Percentiles rank a stretch among this genome's conserved stretches.
These are phyloP conservation scores for Adelosebastes latens DNA, from an alignment of 2,797 vertebrate genomes.

Conservation along the genomic window DNA sequence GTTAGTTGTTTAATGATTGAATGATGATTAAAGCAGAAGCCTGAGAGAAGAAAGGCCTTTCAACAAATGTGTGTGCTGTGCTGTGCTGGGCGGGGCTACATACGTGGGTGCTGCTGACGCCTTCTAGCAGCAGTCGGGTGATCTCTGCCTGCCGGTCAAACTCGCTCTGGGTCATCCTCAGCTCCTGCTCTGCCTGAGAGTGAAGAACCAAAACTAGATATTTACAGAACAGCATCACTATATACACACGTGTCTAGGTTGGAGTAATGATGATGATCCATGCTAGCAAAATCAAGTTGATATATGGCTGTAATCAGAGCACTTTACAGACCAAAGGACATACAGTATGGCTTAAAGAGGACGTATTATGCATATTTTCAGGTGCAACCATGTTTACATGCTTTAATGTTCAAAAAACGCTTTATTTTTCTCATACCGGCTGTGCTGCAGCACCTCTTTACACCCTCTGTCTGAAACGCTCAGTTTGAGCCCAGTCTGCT, in stretches of 20 bases:
- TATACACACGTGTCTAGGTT: neutral
- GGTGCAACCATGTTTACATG: too few relatives aligned
- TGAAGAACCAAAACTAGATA: neutral
- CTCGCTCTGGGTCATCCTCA: slow-evolving; percentile 96
- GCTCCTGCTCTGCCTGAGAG: slow-evolving; percentile 95
- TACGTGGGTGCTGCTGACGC: slow-evolving; percentile 97
- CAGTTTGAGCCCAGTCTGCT: too few relatives aligned
- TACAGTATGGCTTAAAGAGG: neutral
- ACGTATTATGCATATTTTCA: too few relatives aligned
- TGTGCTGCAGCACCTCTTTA: too few relatives aligned
- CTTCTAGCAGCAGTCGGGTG: slow-evolving; percentile 95
- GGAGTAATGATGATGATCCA: neutral
- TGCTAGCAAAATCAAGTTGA: neutral
- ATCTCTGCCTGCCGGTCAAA: slow-evolving; percentile 99
- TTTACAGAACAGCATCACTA: neutral
- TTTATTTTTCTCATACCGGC: too few relatives aligned
- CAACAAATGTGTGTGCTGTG: neutral
- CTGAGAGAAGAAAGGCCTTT: neutral
- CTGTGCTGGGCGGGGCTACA: slow-evolving; percentile 32
- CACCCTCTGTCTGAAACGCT: too few relatives aligned
- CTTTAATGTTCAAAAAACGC: too few relatives aligned
- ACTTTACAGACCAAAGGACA: neutral
- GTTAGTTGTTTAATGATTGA: neutral
- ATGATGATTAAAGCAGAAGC: neutral
- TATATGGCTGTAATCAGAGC: neutral